A percentile compares a stretch with the other conserved stretches of the same genome.
These are phyloP conservation scores for Ophraella communa DNA, from an alignment of 2,888 invertebrate species.

Conservation along the genomic window DNA sequence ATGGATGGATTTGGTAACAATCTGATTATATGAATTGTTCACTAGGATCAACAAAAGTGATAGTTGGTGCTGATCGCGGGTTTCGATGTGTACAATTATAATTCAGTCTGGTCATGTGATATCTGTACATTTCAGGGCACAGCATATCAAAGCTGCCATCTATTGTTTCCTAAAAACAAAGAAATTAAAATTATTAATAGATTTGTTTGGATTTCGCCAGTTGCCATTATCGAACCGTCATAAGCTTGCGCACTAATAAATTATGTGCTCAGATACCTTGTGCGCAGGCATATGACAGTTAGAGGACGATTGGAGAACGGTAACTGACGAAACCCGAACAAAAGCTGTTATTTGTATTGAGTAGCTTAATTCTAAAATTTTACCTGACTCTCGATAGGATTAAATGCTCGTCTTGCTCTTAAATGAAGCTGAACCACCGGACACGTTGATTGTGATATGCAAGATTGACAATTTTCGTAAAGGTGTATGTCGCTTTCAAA, in stretches of 20 bases:
- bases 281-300: too few species aligned
- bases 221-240: too few species aligned
- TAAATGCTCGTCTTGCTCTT: constrained; percentile 56
- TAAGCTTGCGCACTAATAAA: too few species aligned
- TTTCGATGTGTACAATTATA: constrained; percentile 42
- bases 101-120: constrained; percentile 36
- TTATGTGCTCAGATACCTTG: too few species aligned
- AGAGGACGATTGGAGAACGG: too few species aligned
- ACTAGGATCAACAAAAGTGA: constrained; percentile 61
- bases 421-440: constrained; percentile 57
- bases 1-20: constrained; percentile 20
- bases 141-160: constrained; percentile 38
- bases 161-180: constrained; percentile 42
- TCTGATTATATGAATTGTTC: constrained; percentile 36
- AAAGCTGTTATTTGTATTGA: too few species aligned
- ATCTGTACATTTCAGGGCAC: constrained; percentile 39
- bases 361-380: too few species aligned
- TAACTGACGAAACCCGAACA: too few species aligned
- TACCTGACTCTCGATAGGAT: constrained; percentile 54
- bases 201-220: background rate
- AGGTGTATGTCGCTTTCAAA: constrained; percentile 41
- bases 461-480: constrained; percentile 37
- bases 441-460: constrained; percentile 49
- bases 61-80: constrained; percentile 68
- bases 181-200: too few species aligned